These are phyloP conservation scores for Coenonympha glycerion DNA, from an alignment of 2,888 invertebrate genomes.

Conservation along the genomic window DNA sequence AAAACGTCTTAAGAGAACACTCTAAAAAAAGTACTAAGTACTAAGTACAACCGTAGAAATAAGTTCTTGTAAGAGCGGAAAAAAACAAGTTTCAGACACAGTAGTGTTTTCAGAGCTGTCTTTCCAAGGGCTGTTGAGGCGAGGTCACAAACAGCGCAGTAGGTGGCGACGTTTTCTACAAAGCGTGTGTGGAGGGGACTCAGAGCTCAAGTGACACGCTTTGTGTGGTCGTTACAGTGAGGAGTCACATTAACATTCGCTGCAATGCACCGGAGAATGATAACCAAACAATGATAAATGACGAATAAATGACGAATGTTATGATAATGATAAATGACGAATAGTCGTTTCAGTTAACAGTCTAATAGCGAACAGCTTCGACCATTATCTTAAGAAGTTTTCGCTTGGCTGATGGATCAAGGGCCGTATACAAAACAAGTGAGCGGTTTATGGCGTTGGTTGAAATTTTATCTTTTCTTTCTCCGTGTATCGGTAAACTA, in stretches of 20 bases:
- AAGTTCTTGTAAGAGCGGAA: background rate
- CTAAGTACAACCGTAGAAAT: too few relatives aligned
- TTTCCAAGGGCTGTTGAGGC: conserved; percentile 16
- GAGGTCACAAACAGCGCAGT: conserved; percentile 20
- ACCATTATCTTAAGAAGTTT: too few relatives aligned
- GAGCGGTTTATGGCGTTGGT: background rate
- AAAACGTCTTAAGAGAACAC: background rate
- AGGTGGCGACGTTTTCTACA: conserved; percentile 11
- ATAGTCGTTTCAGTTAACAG: too few relatives aligned
- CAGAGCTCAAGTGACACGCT: conserved; percentile 29
- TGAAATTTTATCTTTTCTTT: too few relatives aligned
- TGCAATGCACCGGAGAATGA: too few relatives aligned
- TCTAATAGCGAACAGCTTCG: too few relatives aligned
- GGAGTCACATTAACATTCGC: conserved; percentile 29
- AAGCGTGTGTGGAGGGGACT: conserved; percentile 29
- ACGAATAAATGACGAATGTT: too few relatives aligned
- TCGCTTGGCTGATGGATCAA: too few relatives aligned
- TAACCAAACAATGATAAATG: too few relatives aligned
- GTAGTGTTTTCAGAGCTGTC: conserved; percentile 16
- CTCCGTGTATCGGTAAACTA: background rate
- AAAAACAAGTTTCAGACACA: background rate
- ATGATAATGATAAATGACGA: too few relatives aligned
- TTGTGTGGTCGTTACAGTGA: conserved; percentile 42
- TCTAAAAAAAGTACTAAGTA: too few relatives aligned
- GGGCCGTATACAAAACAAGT: too few relatives aligned